Evolutionary conservation across 2,797 vertebrate species (phyloP).

Genomic region (Cryptoprocta ferox): DNA sequence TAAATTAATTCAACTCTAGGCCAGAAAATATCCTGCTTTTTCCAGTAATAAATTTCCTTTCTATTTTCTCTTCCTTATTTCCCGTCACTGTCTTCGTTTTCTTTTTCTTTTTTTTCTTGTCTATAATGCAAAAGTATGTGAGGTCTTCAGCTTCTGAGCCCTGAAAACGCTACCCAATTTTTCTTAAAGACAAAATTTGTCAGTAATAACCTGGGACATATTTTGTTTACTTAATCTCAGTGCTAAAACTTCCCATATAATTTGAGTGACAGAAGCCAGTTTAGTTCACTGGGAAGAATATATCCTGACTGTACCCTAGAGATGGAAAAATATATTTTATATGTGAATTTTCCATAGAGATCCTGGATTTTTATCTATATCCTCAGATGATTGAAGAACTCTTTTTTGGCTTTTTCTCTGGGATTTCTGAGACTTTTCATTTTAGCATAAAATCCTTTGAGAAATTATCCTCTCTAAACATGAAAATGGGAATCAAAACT

Average conservation of each 20-base stretch:
- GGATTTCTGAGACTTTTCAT: not conserved
- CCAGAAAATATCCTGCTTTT: slow-evolving; percentile 48
- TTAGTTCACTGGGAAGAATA: not conserved
- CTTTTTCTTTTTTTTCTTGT: not conserved
- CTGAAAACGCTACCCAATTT: not conserved
- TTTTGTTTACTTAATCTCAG: not conserved
- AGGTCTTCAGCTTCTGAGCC: not conserved
- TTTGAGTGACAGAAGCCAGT: not conserved
- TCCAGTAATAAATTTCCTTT: not conserved
- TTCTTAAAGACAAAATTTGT: not conserved
- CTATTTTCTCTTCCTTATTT: not conserved
- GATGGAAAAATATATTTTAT: not conserved
- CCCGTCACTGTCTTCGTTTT: not conserved
- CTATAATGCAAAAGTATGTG: not conserved
- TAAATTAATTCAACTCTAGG: not conserved
- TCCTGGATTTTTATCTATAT: not conserved
- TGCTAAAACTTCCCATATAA: not conserved
- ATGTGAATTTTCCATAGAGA: not conserved
- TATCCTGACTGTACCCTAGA: not conserved
- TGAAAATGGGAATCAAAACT: not conserved
- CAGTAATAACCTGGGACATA: not conserved
- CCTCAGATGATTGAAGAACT: not conserved
- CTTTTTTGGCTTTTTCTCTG: not conserved
- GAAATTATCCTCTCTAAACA: not conserved
- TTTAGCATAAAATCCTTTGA: not conserved